Conservation (phyloP, 2,113 vertebrate genomes). For the Ellobius talpinus region DNA sequence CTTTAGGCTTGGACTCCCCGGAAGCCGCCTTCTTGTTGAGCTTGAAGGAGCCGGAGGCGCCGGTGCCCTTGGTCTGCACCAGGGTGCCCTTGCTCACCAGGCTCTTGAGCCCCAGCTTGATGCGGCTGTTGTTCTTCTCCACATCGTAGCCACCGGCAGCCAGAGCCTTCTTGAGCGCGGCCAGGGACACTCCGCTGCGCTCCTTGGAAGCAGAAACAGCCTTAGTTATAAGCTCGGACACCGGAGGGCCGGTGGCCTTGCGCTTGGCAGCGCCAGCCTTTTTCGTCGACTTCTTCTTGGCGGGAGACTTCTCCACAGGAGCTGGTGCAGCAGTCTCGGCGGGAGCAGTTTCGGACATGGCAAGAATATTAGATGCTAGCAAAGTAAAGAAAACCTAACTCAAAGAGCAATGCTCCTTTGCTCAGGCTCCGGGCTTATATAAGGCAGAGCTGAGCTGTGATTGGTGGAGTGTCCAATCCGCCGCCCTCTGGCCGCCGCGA, state of each 20-base stretch:
- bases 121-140: conserved; percentile 87
- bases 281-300: conserved; percentile 73
- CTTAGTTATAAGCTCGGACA: conserved; percentile 83
- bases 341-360: conserved; percentile 70
- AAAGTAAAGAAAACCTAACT: fast-evolving
- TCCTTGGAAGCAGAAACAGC: conserved; percentile 79
- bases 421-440: conserved; percentile 71
- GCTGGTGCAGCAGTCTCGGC: conserved; percentile 60
- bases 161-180: conserved; percentile 87
- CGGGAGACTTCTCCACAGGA: conserved; percentile 57
- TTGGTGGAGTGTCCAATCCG: conserved; percentile 76
- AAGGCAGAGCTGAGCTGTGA: conserved; percentile 76
- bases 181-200: conserved; percentile 81
- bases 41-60: conserved; percentile 84
- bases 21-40: conserved; percentile 78
- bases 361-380: fast-evolving
- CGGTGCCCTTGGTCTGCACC: conserved; percentile 84
- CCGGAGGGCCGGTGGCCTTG: not conserved
- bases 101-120: conserved; percentile 82
- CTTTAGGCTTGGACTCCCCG: conserved; percentile 55
- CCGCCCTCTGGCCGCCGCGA: not conserved
- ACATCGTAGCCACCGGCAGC: conserved; percentile 89
- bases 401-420: fast-evolving
- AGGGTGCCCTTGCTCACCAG: conserved; percentile 81
- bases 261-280: conserved; percentile 76